Conservation (phyloP, 2,113 vertebrate genomes). For the Neogale vison region DNA sequence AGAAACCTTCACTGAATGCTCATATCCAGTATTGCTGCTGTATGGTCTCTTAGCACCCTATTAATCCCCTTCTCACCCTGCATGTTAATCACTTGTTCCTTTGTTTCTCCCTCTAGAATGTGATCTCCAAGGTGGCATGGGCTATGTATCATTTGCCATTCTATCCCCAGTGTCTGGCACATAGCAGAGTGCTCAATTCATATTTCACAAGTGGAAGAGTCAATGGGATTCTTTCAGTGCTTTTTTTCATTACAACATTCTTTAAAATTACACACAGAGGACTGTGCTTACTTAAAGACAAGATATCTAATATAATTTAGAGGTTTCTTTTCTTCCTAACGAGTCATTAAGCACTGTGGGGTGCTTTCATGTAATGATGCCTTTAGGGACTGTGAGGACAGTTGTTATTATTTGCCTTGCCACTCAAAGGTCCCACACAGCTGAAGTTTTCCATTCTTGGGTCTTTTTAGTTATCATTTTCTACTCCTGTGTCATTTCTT, state of each 20-base stretch:
- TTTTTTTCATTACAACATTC: neutral
- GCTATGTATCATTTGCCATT: neutral
- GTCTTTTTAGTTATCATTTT: constrained; percentile 20
- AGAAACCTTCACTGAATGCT: neutral
- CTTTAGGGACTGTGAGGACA: neutral
- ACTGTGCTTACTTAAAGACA: neutral
- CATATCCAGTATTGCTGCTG: neutral
- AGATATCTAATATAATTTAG: constrained; percentile 12
- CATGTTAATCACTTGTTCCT: neutral
- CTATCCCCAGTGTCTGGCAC: neutral
- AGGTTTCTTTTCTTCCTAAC: neutral
- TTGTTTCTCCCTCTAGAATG: neutral
- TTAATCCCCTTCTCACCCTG: neutral
- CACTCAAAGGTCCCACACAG: neutral
- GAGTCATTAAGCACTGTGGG: constrained; percentile 3
- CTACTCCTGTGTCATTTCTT: neutral
- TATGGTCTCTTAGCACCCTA: neutral
- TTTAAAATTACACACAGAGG: neutral
- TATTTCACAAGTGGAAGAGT: constrained; percentile 7
- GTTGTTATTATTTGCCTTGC: neutral
- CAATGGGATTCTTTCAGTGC: neutral
- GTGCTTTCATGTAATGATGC: neutral
- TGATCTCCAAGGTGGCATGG: neutral
- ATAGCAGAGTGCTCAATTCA: neutral
- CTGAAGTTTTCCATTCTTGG: neutral